Evolutionary conservation across 1,140 invertebrate genomes (phyloP).

Genomic region (Apis florea): DNA sequence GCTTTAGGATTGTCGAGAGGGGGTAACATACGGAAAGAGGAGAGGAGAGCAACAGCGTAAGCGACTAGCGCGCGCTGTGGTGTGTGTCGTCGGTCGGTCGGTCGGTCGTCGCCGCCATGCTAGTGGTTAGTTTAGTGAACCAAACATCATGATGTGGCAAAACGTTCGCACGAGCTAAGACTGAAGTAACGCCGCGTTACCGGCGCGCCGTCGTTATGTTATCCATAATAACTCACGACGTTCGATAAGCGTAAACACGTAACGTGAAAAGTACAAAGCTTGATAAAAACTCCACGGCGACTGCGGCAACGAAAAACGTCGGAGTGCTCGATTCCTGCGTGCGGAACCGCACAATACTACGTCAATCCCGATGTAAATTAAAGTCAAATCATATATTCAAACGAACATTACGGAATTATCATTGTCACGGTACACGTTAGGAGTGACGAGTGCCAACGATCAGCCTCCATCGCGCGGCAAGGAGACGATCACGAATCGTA

Average conservation of each 20-base stretch:
- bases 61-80: conserved; percentile 66
- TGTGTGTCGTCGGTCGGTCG: conserved; percentile 70
- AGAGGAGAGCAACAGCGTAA: conserved; percentile 66
- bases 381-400: conserved; percentile 45
- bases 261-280: conserved; percentile 66
- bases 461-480: conserved; percentile 64
- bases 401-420: conserved; percentile 40
- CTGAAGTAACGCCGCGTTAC: conserved; percentile 70
- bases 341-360: conserved; percentile 47
- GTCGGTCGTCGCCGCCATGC: conserved; percentile 80
- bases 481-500: conserved; percentile 65
- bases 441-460: conserved; percentile 66
- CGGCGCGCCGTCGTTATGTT: conserved; percentile 75
- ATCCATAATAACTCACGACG: conserved; percentile 68
- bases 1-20: conserved; percentile 1
- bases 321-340: conserved; percentile 47
- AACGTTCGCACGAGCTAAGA: conserved; percentile 75
- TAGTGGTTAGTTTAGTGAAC: conserved; percentile 80
- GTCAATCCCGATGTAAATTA: conserved; percentile 62
- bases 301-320: conserved; percentile 20
- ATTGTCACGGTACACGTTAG: conserved; percentile 47
- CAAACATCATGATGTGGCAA: conserved; percentile 82
- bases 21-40: conserved; percentile 25
- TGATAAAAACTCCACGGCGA: conserved; percentile 31
- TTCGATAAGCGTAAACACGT: conserved; percentile 72